phyloP scores from a whole-genome alignment of 2,797 vertebrate species.

The Darevskia mixta region DNA sequence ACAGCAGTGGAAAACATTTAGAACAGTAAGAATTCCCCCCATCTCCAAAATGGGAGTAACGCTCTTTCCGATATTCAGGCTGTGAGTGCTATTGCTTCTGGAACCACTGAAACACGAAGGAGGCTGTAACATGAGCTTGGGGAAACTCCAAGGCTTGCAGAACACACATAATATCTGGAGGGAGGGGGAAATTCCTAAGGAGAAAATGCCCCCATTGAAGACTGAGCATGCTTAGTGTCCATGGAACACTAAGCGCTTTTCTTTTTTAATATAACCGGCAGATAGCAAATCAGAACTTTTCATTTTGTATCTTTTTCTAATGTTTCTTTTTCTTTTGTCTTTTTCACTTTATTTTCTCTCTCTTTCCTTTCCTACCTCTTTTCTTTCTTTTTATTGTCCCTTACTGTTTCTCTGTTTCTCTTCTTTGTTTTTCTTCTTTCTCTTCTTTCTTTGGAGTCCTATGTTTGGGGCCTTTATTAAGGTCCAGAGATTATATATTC shows the following conservation, averaged over 20 bases:
- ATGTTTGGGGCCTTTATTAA: no score
- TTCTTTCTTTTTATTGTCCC: not conserved
- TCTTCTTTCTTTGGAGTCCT: not conserved
- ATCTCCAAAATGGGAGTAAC: not conserved
- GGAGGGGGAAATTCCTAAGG: not conserved
- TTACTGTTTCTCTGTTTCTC: not conserved
- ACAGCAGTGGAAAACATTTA: not conserved
- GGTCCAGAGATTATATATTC: no score
- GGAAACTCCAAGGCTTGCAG: not conserved
- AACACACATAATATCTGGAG: not conserved
- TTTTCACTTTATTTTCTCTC: not conserved
- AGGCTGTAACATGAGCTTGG: not conserved
- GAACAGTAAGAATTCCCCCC: not conserved
- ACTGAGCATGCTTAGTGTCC: no score
- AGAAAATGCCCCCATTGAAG: no score
- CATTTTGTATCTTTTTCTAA: no score
- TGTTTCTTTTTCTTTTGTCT: not conserved
- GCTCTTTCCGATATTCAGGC: not conserved
- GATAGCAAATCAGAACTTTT: no score
- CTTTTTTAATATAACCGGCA: no score
- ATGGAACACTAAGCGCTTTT: no score
- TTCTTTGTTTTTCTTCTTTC: no score
- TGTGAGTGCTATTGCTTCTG: not conserved
- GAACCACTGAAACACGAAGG: not conserved
- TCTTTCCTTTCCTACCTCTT: not conserved